A percentile compares a stretch with the other conserved stretches of the same genome.
Conservation (phyloP, 1,140 invertebrate species). For the Neoseiulus cucumeris region DNA sequence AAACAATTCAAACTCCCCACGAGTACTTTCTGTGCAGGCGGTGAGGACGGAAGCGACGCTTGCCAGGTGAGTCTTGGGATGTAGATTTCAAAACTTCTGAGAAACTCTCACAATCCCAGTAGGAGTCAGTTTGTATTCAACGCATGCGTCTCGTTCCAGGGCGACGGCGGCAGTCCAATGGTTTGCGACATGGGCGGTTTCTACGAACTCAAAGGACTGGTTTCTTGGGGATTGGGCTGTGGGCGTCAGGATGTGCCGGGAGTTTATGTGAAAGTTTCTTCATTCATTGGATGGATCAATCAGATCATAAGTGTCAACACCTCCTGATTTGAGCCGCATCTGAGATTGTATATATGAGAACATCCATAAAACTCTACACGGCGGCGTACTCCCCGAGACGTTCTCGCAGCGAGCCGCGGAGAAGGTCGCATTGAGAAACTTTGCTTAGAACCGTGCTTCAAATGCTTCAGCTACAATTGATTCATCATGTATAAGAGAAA, state of each 20-base stretch:
- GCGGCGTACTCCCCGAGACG: too few relatives aligned
- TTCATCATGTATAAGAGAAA: too few relatives aligned
- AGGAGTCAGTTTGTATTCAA: background rate
- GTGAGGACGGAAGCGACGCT: constrained; percentile 72
- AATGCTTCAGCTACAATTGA: too few relatives aligned
- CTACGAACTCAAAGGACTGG: constrained; percentile 68
- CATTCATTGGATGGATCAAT: constrained; percentile 89
- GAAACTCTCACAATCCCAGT: too few relatives aligned
- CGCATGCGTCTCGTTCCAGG: constrained; percentile 33
- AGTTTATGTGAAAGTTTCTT: constrained; percentile 79
- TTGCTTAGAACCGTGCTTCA: too few relatives aligned
- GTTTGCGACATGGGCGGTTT: constrained; percentile 80
- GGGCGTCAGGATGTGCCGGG: constrained; percentile 67
- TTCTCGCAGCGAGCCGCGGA: too few relatives aligned
- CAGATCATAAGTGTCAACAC: constrained; percentile 89
- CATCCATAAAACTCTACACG: too few relatives aligned
- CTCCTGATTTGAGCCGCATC: constrained; percentile 30
- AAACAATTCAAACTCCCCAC: constrained; percentile 79
- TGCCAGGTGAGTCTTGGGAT: constrained; percentile 47
- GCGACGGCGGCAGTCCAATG: constrained; percentile 71
- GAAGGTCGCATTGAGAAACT: too few relatives aligned
- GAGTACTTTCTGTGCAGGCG: constrained; percentile 77
- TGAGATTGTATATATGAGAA: too few relatives aligned
- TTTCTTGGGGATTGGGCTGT: constrained; percentile 81
- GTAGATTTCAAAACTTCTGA: too few relatives aligned